A percentile compares a stretch with the other conserved stretches of the same genome.
phyloP scores from a whole-genome alignment of 2,888 invertebrate genomes.

The Cinara cedri region DNA sequence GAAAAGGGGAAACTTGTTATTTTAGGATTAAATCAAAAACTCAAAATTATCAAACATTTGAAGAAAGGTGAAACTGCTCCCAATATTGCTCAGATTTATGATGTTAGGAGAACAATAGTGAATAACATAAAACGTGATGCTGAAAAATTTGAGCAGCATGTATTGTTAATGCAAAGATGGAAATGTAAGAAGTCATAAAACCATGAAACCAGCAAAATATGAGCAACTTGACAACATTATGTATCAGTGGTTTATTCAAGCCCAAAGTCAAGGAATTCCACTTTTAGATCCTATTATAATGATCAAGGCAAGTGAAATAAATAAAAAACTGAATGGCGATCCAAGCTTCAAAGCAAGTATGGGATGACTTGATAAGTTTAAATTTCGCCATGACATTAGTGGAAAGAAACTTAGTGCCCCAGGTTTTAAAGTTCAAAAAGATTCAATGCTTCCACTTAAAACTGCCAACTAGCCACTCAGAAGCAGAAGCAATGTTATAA shows the following conservation, averaged over 20 bases:
- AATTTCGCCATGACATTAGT: too few species aligned
- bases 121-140: not conserved
- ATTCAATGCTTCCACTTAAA: too few species aligned
- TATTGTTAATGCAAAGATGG: not conserved
- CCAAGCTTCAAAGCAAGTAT: too few species aligned
- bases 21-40: conserved; percentile 25
- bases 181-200: not conserved
- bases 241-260: not conserved
- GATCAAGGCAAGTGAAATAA: not conserved
- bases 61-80: conserved; percentile 30
- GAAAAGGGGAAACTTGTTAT: conserved; percentile 28
- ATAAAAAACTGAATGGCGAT: too few species aligned
- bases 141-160: conserved; percentile 12
- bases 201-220: conserved; percentile 13
- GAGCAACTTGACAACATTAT: conserved; percentile 19
- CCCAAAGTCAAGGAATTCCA: not conserved
- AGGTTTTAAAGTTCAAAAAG: too few species aligned
- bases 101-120: not conserved
- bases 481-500: too few species aligned
- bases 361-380: too few species aligned
- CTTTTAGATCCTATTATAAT: not conserved
- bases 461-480: too few species aligned
- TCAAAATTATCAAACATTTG: conserved; percentile 29
- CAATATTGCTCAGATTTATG: conserved; percentile 4
- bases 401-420: too few species aligned